A percentile compares a stretch with the other conserved stretches of the same genome.
These are phyloP conservation scores for Teleiodes luculella DNA, from an alignment of 2,888 invertebrate species.

Conservation along the genomic window DNA sequence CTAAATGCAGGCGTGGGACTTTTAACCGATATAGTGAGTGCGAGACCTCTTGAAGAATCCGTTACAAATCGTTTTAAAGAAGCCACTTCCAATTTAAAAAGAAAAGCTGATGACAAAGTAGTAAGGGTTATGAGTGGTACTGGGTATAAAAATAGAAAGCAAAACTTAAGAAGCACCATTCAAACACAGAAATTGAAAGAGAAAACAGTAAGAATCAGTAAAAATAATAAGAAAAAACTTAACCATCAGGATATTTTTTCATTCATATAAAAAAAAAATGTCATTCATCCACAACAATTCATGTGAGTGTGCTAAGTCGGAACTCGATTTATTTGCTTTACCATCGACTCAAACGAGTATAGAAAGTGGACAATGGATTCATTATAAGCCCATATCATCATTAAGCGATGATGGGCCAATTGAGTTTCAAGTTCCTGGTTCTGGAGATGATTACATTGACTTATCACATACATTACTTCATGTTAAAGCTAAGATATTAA, in stretches of 20 bases:
- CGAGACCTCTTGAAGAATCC: conserved; percentile 18
- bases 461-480: conserved; percentile 32
- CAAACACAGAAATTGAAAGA: not conserved
- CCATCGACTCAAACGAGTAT: conserved; percentile 31
- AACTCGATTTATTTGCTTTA: conserved; percentile 33
- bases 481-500: conserved; percentile 27
- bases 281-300: conserved; percentile 31
- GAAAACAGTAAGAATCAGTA: conserved; percentile 3
- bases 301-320: conserved; percentile 32
- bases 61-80: conserved; percentile 21
- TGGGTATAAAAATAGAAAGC: conserved; percentile 24
- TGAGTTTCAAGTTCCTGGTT: conserved; percentile 32
- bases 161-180: not conserved
- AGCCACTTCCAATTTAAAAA: conserved; percentile 25
- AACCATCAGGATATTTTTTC: conserved; percentile 27
- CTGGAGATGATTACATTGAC: conserved; percentile 34
- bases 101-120: conserved; percentile 26
- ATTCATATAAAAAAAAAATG: no score
- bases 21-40: conserved; percentile 27
- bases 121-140: conserved; percentile 27
- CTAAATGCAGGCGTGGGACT: conserved; percentile 29
- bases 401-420: conserved; percentile 33
- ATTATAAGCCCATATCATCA: conserved; percentile 33
- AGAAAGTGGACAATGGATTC: conserved; percentile 29
- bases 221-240: no score